These are phyloP conservation scores for Mimas tiliae DNA, from an alignment of 2,888 invertebrate species.

Conservation along the genomic window DNA sequence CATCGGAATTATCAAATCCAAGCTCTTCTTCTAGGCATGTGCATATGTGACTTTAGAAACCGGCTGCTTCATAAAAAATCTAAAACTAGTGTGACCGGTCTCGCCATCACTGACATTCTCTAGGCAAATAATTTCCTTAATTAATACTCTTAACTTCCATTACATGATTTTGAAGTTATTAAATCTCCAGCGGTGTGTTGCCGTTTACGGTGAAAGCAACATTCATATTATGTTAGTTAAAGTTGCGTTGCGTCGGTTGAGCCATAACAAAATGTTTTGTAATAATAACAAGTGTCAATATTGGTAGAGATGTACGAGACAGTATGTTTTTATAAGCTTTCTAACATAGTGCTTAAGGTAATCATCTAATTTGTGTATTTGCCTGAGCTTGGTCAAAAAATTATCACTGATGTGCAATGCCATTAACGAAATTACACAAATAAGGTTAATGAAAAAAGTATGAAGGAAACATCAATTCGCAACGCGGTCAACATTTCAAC, in stretches of 20 bases:
- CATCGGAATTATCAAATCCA: constrained; percentile 56
- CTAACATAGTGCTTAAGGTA: not conserved
- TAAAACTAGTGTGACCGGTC: constrained; percentile 31
- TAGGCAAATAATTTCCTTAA: not conserved
- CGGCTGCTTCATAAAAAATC: constrained; percentile 18
- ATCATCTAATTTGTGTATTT: not conserved
- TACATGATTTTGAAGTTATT: not conserved
- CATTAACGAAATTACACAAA: constrained; percentile 51
- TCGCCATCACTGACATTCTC: not conserved
- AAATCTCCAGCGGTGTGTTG: not conserved
- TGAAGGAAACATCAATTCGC: constrained; percentile 61
- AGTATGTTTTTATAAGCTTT: constrained; percentile 42
- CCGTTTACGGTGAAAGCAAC: constrained; percentile 6
- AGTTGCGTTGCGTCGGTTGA: not conserved
- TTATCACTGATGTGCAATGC: constrained; percentile 7
- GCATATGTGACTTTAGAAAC: constrained; percentile 27
- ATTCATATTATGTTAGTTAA: not conserved
- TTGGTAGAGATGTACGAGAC: constrained; percentile 58
- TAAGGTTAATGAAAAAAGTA: constrained; percentile 50
- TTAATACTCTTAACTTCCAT: not conserved
- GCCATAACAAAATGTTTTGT: constrained; percentile 34
- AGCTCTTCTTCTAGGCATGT: constrained; percentile 27
- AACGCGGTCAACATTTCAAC: constrained; percentile 66
- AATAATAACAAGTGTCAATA: constrained; percentile 62
- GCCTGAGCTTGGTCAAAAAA: not conserved